Conservation (phyloP, 2,888 invertebrate species). For the Plagodis dolabraria region DNA sequence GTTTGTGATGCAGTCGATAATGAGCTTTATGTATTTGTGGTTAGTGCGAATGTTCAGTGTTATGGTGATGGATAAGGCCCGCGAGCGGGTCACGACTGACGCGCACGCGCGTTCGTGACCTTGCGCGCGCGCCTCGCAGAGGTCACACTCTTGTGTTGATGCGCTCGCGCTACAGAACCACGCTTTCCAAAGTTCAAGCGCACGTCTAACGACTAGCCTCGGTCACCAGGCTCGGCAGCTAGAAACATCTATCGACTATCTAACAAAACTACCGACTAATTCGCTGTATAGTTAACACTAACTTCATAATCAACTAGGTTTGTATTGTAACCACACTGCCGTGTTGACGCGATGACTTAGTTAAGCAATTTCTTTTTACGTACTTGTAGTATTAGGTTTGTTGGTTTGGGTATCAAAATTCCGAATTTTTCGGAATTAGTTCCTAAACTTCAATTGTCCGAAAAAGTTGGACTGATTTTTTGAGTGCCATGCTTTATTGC, state of each 20-base stretch:
- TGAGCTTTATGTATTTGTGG: slow-evolving; percentile 67
- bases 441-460: too few species aligned
- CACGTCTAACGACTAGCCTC: slow-evolving; percentile 34
- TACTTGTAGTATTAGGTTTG: too few species aligned
- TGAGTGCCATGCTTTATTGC: too few species aligned
- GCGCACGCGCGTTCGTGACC: slow-evolving; percentile 84
- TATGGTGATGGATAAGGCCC: slow-evolving; percentile 55
- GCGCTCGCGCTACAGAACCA: slow-evolving; percentile 62
- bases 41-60: slow-evolving; percentile 64
- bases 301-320: slow-evolving; percentile 16
- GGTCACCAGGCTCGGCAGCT: slow-evolving; percentile 15
- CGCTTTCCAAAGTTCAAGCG: slow-evolving; percentile 58
- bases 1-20: slow-evolving; percentile 55
- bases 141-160: slow-evolving; percentile 79
- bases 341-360: slow-evolving; percentile 10
- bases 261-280: slow-evolving; percentile 21
- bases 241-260: slow-evolving; percentile 16
- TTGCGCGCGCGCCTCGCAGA: slow-evolving; percentile 80
- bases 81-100: slow-evolving; percentile 83
- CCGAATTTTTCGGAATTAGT: too few species aligned
- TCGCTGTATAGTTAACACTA: slow-evolving; percentile 18
- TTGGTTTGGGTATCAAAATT: too few species aligned
- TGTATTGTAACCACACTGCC: slow-evolving; percentile 8
- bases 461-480: too few species aligned
- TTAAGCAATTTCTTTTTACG: too few species aligned